Evolutionary conservation across 1,140 invertebrate species (phyloP).

Genomic region (Drosophila obscura): DNA sequence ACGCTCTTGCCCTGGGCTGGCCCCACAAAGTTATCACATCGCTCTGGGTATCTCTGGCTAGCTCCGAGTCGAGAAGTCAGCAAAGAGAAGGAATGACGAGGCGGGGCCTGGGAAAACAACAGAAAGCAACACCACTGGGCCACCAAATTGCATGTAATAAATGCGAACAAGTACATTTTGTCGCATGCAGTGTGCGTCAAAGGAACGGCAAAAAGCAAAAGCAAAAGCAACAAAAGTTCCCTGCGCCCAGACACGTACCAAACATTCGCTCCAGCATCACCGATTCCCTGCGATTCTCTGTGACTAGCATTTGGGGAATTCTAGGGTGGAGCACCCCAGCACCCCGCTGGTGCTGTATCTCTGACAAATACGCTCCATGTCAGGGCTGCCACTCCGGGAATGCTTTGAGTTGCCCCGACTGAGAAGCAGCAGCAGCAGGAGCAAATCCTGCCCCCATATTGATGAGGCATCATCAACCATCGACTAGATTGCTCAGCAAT

Average conservation of each 20-base stretch:
- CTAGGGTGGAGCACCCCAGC: not conserved
- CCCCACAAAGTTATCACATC: slow-evolving; percentile 47
- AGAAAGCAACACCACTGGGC: slow-evolving; percentile 51
- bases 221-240: slow-evolving; percentile 14
- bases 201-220: slow-evolving; percentile 31
- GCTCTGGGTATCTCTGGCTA: not conserved
- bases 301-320: slow-evolving; percentile 67
- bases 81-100: too few species aligned
- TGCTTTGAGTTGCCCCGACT: slow-evolving; percentile 14
- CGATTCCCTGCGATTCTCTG: slow-evolving; percentile 16
- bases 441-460: slow-evolving; percentile 57
- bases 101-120: slow-evolving; percentile 36
- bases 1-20: not conserved
- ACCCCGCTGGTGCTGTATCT: slow-evolving; percentile 12
- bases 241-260: slow-evolving; percentile 49
- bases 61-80: too few species aligned
- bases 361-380: slow-evolving; percentile 72
- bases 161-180: slow-evolving; percentile 71
- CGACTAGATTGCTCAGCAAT: slow-evolving; percentile 57
- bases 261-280: slow-evolving; percentile 1
- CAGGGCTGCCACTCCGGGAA: slow-evolving; percentile 42
- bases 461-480: slow-evolving; percentile 67
- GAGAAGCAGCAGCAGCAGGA: not conserved
- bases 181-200: slow-evolving; percentile 53
- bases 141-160: slow-evolving; percentile 73